Conservation (phyloP, 2,888 invertebrate genomes). For the Dasypolia templi region DNA sequence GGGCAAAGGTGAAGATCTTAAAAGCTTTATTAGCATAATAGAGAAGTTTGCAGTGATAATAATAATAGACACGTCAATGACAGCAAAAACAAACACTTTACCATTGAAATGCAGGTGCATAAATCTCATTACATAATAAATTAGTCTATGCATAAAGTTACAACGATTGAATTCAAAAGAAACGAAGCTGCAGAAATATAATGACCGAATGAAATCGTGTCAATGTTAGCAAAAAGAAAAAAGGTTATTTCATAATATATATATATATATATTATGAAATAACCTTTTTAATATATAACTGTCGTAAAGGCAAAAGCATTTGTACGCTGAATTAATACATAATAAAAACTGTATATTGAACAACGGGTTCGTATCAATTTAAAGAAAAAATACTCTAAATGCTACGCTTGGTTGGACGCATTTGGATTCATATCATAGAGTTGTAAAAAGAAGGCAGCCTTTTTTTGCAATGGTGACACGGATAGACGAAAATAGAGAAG, state of each 20-base stretch:
- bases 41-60: not conserved
- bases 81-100: not conserved
- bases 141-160: too few relatives aligned
- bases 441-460: conserved; percentile 34
- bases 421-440: conserved; percentile 34
- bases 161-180: conserved; percentile 13
- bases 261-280: too few relatives aligned
- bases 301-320: conserved; percentile 23
- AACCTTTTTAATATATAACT: conserved; percentile 21
- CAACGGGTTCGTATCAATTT: conserved; percentile 29
- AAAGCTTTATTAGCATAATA: not conserved
- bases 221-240: conserved; percentile 41
- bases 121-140: too few relatives aligned
- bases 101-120: conserved; percentile 3
- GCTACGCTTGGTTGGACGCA: conserved; percentile 37
- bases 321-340: conserved; percentile 34
- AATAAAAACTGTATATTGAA: conserved; percentile 29
- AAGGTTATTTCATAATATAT: too few relatives aligned
- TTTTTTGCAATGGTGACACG: conserved; percentile 30
- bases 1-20: not conserved
- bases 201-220: conserved; percentile 41
- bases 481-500: conserved; percentile 5
- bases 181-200: conserved; percentile 25
- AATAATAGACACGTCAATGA: conserved; percentile 6
- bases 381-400: conserved; percentile 30